phyloP scores from a whole-genome alignment of 2,113 vertebrate species.

The Dicaeum eximium region DNA sequence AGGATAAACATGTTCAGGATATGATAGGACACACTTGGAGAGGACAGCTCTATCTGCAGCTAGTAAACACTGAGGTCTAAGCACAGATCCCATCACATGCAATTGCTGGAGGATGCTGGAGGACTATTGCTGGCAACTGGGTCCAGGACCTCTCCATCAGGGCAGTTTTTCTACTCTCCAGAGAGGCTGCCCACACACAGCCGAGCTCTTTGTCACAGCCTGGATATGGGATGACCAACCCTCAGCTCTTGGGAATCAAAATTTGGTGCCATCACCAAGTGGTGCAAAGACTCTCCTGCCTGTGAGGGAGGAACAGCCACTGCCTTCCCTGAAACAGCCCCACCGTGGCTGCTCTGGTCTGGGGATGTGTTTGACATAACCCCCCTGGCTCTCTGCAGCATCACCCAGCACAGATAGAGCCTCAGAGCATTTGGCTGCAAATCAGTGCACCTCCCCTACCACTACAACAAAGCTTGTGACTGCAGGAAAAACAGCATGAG shows the following conservation, averaged over 20 bases:
- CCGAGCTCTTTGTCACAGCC: neutral
- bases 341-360: neutral
- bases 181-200: neutral
- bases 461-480: neutral
- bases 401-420: neutral
- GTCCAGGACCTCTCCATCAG: neutral
- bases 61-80: neutral
- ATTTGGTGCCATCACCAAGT: neutral
- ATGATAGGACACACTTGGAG: neutral
- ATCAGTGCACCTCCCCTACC: accelerated
- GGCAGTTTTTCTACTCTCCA: neutral
- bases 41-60: neutral
- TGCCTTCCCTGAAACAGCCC: neutral
- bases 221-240: neutral
- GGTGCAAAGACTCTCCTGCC: neutral
- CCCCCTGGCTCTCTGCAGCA: neutral
- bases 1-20: neutral
- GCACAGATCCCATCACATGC: neutral
- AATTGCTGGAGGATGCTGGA: neutral
- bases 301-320: neutral
- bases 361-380: neutral
- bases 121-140: neutral
- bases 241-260: neutral
- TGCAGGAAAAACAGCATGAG: neutral
- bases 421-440: neutral